Evolutionary conservation across 2,113 vertebrate species (phyloP).

Genomic region (Tachysurus fulvidraco): DNA sequence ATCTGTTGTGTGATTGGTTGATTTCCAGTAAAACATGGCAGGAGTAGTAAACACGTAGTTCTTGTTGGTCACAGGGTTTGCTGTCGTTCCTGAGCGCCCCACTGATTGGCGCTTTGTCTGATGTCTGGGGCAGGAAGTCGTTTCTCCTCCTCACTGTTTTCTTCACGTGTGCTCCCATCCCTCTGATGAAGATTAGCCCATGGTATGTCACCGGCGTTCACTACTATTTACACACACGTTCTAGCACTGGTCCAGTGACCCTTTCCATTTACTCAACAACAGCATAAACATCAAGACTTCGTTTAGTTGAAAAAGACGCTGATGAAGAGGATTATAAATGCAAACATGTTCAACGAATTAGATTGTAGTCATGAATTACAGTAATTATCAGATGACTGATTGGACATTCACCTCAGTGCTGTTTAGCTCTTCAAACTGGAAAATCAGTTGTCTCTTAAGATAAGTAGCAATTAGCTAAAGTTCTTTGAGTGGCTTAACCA

Average conservation of each 20-base stretch:
- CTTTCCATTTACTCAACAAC: neutral
- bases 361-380: neutral
- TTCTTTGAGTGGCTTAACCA: neutral
- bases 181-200: constrained; percentile 88
- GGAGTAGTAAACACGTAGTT: neutral
- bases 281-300: neutral
- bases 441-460: neutral
- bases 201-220: constrained; percentile 70
- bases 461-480: neutral
- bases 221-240: neutral
- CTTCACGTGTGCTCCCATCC: constrained; percentile 88
- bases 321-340: neutral
- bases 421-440: neutral
- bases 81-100: constrained; percentile 86
- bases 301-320: neutral
- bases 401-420: neutral
- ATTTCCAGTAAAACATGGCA: neutral
- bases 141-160: constrained; percentile 88
- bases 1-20: neutral
- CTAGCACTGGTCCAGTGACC: neutral
- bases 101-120: constrained; percentile 85
- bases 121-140: constrained; percentile 88
- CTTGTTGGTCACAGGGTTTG: constrained; percentile 71
- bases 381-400: neutral
- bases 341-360: neutral